Evolutionary conservation across 2,888 invertebrate species (phyloP).

Genomic region (Calliopum simillimum): DNA sequence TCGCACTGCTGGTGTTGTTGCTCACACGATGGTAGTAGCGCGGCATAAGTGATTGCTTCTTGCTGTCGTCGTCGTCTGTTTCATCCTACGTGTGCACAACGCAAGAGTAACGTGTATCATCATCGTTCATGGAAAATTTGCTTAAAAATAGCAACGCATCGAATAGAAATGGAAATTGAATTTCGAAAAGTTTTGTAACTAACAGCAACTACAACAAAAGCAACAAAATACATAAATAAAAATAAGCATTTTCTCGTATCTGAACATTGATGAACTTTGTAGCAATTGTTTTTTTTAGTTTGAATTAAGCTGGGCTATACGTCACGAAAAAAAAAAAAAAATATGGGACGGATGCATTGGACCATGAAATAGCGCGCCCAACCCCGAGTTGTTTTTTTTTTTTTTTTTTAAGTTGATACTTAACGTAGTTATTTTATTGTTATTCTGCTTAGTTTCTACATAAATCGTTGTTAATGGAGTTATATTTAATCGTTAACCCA

Average conservation of each 20-base stretch:
- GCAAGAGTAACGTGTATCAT: not conserved
- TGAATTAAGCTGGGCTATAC: conserved; percentile 19
- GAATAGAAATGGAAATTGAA: conserved; percentile 20
- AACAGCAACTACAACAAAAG: not conserved
- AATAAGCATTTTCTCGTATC: not conserved
- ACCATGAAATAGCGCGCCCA: conserved; percentile 33
- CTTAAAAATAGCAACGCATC: conserved; percentile 10
- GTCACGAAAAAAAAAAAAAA: conserved; percentile 21
- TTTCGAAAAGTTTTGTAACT: not conserved
- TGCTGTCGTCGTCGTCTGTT: not conserved
- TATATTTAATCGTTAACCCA: too few relatives aligned
- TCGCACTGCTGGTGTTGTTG: not conserved
- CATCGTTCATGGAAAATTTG: conserved; percentile 20
- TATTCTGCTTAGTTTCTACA: too few relatives aligned
- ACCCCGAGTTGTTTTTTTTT: conserved; percentile 20
- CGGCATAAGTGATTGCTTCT: conserved; percentile 8
- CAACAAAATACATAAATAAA: not conserved
- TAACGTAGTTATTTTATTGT: too few relatives aligned
- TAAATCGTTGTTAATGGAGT: too few relatives aligned
- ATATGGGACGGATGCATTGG: conserved; percentile 37
- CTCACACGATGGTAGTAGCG: too few relatives aligned
- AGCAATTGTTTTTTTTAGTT: not conserved
- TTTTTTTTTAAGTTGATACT: conserved; percentile 1
- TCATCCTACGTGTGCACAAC: not conserved
- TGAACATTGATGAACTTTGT: conserved; percentile 6